Evolutionary conservation across 2,888 invertebrate genomes (phyloP), one percentile per base, ranked within the genome.

Genomic region (Epirrhoe alternata): DNA sequence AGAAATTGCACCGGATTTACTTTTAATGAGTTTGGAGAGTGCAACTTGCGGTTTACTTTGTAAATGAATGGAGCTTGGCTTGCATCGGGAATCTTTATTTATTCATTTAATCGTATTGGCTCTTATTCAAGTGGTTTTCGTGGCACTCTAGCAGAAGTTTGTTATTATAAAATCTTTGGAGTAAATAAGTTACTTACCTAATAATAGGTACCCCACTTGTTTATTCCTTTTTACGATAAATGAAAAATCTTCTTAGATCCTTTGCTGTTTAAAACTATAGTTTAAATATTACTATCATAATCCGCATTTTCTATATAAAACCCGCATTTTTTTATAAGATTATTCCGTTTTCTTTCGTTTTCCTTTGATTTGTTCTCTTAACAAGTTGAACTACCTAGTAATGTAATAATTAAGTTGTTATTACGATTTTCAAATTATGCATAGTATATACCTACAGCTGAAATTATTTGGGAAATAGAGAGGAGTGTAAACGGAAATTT

Each of bases 1-100:
- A 86, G 89, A 91, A 91, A 91, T 88, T 89, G 89, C 91, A 85
- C 78, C 83, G 87, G 90, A 91, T 92, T 91, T 90, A 89, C 89
- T 92, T 92, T 92, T 92, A 93, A 93, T 92, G 92, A 93, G 90
- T 92, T 92, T 87, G 83, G 84, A 86, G 86, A 85, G 86, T 85
- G 84, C 87, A 87, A 89, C 85, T 90, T 86, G 86, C 82, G 88
- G 85, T 87, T 90, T 90, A 87, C 88, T 89, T 87, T 87, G 84
- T 86, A 83, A 87, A 89, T 88, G 84, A 90, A 90, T 87, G 79
- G 84, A 86, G 82, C 84, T 82, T 75, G 79, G 76, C 74, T 76
- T 72, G 76, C 74, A 78, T 77, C 74, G 78, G 74, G 75, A 77
- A 73, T 80, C 74, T 73, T 77, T 77, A 78, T 82, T 82, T 77